A percentile compares a stretch with the other conserved stretches of the same genome.
phyloP scores from a whole-genome alignment of 2,888 invertebrate genomes.

The Euzetes globulus region DNA sequence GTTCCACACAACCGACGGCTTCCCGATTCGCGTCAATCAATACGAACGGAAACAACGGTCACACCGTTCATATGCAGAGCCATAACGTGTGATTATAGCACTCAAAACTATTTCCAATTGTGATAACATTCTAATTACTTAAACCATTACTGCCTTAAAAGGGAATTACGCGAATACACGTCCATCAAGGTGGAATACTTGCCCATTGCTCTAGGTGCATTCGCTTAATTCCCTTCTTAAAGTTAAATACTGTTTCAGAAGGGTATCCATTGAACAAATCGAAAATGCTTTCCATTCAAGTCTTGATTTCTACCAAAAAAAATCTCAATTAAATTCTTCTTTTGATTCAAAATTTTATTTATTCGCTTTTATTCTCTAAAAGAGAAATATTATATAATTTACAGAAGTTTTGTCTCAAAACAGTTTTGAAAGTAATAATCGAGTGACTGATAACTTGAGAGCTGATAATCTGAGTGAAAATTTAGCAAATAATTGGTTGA shows the following conservation, averaged over 20 bases:
- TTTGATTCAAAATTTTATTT: not conserved
- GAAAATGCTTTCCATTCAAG: not conserved
- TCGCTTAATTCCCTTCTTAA: no score
- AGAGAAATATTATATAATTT: not conserved
- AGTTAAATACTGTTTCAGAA: not conserved
- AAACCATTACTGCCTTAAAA: slow-evolving; percentile 20
- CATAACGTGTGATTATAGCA: slow-evolving; percentile 24
- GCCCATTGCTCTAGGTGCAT: no score
- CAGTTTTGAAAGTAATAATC: no score
- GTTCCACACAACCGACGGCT: slow-evolving; percentile 24
- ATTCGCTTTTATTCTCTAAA: not conserved
- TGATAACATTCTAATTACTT: not conserved
- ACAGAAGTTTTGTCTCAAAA: no score
- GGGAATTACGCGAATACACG: no score
- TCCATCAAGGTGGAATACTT: no score
- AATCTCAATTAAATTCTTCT: not conserved
- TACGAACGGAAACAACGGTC: not conserved
- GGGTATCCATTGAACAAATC: no score
- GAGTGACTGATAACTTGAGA: no score
- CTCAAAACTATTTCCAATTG: slow-evolving; percentile 10
- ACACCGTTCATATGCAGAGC: slow-evolving; percentile 8
- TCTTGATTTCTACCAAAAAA: not conserved
- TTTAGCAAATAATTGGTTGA: no score
- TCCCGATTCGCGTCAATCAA: slow-evolving; percentile 30
- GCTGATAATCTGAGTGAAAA: no score